A percentile compares a stretch with the other conserved stretches of the same genome.
These are phyloP conservation scores for Apocrypta bakeri DNA, from an alignment of 1,140 invertebrate species.

Conservation along the genomic window DNA sequence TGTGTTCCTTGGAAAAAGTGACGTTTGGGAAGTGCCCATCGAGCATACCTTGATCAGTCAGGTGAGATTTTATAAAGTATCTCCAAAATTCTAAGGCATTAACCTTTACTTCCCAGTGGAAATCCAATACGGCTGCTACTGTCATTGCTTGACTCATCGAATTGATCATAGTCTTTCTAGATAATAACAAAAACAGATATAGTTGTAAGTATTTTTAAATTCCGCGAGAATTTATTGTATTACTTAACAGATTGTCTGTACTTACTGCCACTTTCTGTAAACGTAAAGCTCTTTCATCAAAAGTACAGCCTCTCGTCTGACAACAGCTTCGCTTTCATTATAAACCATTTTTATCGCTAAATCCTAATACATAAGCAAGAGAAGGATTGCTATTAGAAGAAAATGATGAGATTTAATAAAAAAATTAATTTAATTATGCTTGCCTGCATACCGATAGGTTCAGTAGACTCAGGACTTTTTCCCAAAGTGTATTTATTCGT, in stretches of 20 bases:
- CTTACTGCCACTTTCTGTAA: constrained; percentile 77
- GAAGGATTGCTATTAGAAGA: no score
- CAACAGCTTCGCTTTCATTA: constrained; percentile 84
- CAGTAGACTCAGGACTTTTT: constrained; percentile 76
- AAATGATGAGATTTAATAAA: neutral
- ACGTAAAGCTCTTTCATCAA: constrained; percentile 81
- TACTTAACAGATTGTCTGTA: constrained; percentile 35
- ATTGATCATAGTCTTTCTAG: constrained; percentile 63
- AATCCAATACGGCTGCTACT: constrained; percentile 79
- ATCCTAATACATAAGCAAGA: constrained; percentile 72
- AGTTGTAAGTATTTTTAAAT: neutral
- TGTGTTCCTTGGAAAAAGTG: constrained; percentile 84
- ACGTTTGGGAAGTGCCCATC: constrained; percentile 84
- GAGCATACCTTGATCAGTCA: constrained; percentile 85
- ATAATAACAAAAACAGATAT: constrained; percentile 13
- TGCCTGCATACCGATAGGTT: constrained; percentile 76
- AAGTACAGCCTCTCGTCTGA: constrained; percentile 81
- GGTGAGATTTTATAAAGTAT: constrained; percentile 78
- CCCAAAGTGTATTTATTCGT: constrained; percentile 80
- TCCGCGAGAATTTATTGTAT: no score
- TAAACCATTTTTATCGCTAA: constrained; percentile 78
- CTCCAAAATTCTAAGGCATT: constrained; percentile 83
- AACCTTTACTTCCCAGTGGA: constrained; percentile 87
- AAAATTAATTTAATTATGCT: constrained; percentile 53
- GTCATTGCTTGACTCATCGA: constrained; percentile 75